These are phyloP conservation scores for Oscheius onirici DNA, from an alignment of 2,888 invertebrate species.

Conservation along the genomic window DNA sequence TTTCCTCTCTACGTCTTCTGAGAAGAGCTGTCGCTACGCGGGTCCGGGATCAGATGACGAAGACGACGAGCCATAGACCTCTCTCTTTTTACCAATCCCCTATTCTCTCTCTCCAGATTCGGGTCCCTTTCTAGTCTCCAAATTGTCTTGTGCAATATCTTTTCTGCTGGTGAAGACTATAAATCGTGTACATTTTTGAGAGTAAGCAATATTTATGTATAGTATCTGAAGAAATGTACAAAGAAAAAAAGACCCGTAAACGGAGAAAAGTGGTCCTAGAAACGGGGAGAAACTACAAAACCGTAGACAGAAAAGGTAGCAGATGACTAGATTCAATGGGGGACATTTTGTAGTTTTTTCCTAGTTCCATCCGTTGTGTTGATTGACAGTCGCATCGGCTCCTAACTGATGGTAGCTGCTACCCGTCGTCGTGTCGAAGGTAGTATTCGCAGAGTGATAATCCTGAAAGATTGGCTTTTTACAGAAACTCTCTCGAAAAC, in stretches of 20 bases:
- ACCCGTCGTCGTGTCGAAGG: constrained; percentile 19
- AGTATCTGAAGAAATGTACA: not conserved
- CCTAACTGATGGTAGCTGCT: constrained; percentile 18
- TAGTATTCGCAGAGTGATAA: constrained; percentile 20
- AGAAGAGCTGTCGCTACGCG: constrained; percentile 61
- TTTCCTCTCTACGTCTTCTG: constrained; percentile 61
- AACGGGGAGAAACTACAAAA: constrained; percentile 8
- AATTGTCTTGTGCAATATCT: not conserved
- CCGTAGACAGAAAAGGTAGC: not conserved
- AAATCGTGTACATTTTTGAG: not conserved
- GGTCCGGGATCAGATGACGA: constrained; percentile 34
- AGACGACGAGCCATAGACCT: constrained; percentile 12
- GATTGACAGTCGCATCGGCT: constrained; percentile 3
- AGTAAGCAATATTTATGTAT: not conserved
- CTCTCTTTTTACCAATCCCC: not conserved
- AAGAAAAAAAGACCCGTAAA: constrained; percentile 8
- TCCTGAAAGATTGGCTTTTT: not conserved
- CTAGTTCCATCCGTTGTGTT: constrained; percentile 8
- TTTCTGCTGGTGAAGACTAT: constrained; percentile 5
- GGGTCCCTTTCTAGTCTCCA: constrained; percentile 19
- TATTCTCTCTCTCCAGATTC: not conserved
- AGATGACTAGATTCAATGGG: not conserved
- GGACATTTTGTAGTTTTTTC: not conserved
- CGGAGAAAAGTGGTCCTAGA: not conserved
- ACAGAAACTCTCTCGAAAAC: no score